Base-by-base conservation (phyloP, 2,888 invertebrate genomes). In the Microchrysa polita region DNA sequence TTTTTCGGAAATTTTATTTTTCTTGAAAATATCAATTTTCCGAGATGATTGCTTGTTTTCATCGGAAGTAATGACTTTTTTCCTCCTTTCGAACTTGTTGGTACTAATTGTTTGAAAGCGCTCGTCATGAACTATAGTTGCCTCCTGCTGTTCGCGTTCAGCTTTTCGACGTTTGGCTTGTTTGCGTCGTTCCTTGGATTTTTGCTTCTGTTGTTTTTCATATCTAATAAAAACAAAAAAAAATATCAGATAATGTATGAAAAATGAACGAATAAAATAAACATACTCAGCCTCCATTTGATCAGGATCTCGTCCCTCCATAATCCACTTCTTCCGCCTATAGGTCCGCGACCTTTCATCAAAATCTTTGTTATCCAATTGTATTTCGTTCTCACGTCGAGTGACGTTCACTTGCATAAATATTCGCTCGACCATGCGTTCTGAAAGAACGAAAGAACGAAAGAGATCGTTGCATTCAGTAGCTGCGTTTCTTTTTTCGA, bases 371-470 rank as follows among this genome's bases (percentile, higher is more conserved):
- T 96, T 94, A 80, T 97, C 97, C 69, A 98, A 83, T 82, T 91
- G 91, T 59, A 98, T 94, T 83, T 97, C 95, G 2, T 97, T 96
- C 83, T 98, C 96, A 74, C 97, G 90, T 77, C 94, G 92, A 0
- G 96, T 92, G 34, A 98, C 95, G 77, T 95, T 93, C 53, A 99
- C 94, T 83, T 98, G 95, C 53, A 95, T 93, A 79, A 96, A 92
- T 79, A 98, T 96, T 76, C 93, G 92, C 59, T 93, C 90, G 0
- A 97, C 94, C 86, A 96, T 93, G 79, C 91, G 91, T 80, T 96
- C 96, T 93, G 81, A n/a, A 83, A n/a, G n/a, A n/a, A n/a, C n/a
- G n/a, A n/a, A n/a, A n/a, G n/a, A n/a, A n/a, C n/a, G n/a, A n/a
- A n/a, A n/a, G n/a, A n/a, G n/a, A n/a, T n/a, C n/a, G n/a, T n/a